Evolutionary conservation across 2,797 vertebrate species (phyloP).

Genomic region (Falco peregrinus): DNA sequence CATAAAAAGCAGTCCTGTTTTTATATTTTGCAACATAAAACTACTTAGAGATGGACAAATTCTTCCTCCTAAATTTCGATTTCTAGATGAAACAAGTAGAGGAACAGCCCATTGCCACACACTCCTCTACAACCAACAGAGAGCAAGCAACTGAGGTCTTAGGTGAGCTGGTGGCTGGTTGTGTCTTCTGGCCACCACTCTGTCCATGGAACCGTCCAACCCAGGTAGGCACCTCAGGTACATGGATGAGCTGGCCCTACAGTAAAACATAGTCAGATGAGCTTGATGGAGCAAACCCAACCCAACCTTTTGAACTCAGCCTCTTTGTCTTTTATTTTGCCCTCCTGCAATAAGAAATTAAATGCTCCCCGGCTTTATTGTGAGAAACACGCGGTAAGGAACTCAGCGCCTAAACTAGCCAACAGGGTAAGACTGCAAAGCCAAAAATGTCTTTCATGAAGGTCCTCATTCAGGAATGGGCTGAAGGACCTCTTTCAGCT

Average conservation of each 20-base stretch:
- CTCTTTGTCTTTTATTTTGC: not conserved
- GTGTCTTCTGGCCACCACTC: not conserved
- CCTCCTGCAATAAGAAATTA: not conserved
- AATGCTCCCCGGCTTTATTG: not conserved
- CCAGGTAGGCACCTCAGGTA: not conserved
- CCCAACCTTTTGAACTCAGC: not conserved
- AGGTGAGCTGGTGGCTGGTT: too few relatives aligned
- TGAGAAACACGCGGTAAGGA: not conserved
- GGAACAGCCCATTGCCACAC: not conserved
- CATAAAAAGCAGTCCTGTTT: not conserved
- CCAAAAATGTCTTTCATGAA: not conserved
- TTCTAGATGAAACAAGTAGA: not conserved
- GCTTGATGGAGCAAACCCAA: not conserved
- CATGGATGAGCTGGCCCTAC: not conserved
- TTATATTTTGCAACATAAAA: not conserved
- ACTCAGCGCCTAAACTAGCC: not conserved
- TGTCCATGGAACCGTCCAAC: rapidly evolving
- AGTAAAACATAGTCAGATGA: not conserved
- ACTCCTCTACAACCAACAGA: not conserved
- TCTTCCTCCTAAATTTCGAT: not conserved
- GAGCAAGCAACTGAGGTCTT: not conserved
- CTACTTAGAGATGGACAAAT: not conserved
- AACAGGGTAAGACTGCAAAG: not conserved
- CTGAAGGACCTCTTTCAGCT: not conserved
- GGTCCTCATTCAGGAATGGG: not conserved